Evolutionary conservation across 2,888 invertebrate genomes (phyloP).

Genomic region (Salpingus planirostris): DNA sequence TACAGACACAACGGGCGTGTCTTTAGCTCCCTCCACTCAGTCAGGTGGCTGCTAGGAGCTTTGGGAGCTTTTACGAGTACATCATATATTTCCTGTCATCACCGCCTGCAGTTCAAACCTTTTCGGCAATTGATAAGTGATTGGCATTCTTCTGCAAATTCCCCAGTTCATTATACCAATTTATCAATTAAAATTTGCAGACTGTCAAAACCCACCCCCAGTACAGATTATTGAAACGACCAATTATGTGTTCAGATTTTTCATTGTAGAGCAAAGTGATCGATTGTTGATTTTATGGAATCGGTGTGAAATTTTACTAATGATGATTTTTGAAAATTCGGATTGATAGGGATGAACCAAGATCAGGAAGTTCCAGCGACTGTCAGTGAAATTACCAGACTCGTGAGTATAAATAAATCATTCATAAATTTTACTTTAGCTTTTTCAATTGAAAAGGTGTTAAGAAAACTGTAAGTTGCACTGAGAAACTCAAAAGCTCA

Average conservation of each 20-base stretch:
- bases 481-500: no score
- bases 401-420: conserved; percentile 39
- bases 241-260: no score
- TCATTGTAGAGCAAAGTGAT: no score
- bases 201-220: no score
- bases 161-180: no score
- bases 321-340: conserved; percentile 7
- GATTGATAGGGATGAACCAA: conserved; percentile 33
- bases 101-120: conserved; percentile 13
- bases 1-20: conserved; percentile 32
- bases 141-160: no score
- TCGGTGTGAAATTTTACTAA: not conserved
- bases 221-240: no score
- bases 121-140: conserved; percentile 7
- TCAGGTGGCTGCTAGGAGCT: conserved; percentile 28
- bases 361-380: conserved; percentile 40
- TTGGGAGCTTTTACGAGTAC: conserved; percentile 26
- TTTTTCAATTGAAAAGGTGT: no score
- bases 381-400: conserved; percentile 34
- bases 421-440: no score
- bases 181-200: no score
- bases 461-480: no score
- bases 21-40: conserved; percentile 26
- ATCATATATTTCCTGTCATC: conserved; percentile 31
- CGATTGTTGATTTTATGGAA: no score